phyloP scores from a whole-genome alignment of 2,797 vertebrate genomes.

The Tragopan temminckii region DNA sequence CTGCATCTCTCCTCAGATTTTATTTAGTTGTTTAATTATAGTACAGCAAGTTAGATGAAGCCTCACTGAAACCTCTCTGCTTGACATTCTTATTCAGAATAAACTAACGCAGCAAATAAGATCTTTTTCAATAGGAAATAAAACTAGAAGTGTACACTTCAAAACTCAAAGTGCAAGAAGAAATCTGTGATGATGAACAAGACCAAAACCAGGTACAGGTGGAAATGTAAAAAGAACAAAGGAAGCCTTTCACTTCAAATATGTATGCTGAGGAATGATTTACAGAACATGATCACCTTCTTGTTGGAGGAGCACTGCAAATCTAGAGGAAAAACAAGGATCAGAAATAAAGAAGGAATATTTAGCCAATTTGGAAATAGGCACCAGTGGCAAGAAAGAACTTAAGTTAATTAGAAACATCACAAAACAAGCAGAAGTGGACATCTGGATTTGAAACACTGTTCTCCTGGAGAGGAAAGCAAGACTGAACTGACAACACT shows the following conservation, averaged over 20 bases:
- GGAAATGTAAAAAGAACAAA: constrained; percentile 7
- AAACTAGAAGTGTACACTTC: neutral
- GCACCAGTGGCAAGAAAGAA: neutral
- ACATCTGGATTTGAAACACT: neutral
- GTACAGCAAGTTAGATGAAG: neutral
- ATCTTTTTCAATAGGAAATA: neutral
- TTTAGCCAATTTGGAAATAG: neutral
- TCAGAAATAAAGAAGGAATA: neutral
- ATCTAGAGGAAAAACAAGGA: neutral
- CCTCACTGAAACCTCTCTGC: neutral
- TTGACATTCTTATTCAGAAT: neutral
- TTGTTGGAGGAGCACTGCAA: neutral
- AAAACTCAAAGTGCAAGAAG: neutral
- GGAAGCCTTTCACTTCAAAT: constrained; percentile 8
- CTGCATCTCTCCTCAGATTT: neutral
- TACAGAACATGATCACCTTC: constrained; percentile 21
- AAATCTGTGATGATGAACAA: neutral
- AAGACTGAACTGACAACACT: neutral
- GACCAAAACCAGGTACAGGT: neutral
- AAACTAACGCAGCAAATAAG: neutral
- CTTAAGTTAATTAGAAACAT: neutral
- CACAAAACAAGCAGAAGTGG: neutral
- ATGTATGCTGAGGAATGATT: neutral
- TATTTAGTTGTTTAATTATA: neutral
- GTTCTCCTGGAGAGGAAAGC: neutral